phyloP scores from a whole-genome alignment of 2,113 vertebrate genomes.

The Halcyon senegalensis region DNA sequence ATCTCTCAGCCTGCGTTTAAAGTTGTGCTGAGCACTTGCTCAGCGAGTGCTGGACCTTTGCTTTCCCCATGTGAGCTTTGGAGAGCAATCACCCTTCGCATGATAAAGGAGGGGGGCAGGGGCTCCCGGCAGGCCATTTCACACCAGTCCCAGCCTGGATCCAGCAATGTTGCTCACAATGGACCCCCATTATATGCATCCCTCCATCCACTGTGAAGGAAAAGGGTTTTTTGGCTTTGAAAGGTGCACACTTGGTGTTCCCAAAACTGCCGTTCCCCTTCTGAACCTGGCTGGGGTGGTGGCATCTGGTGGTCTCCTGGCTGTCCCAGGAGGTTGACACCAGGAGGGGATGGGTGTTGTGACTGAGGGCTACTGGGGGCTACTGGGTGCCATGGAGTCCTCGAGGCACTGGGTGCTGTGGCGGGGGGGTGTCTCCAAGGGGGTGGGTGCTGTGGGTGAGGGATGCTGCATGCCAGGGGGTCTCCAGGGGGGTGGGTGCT shows the following conservation, averaged over 20 bases:
- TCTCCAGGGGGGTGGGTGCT: too few relatives aligned
- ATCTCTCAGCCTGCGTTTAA: background rate
- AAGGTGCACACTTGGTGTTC: background rate
- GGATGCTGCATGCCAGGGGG: background rate
- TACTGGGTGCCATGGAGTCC: too few relatives aligned
- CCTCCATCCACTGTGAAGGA: background rate
- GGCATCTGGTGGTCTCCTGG: background rate
- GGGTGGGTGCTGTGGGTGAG: background rate
- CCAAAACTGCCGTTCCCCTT: background rate
- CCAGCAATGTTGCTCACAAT: background rate
- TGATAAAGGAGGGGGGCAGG: background rate
- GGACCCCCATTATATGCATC: too few relatives aligned
- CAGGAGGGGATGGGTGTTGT: background rate
- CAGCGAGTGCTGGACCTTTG: background rate
- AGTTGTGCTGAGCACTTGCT: background rate
- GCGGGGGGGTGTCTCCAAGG: background rate
- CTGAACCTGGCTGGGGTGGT: background rate
- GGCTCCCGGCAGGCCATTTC: background rate
- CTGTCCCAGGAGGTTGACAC: background rate
- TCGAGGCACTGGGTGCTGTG: background rate
- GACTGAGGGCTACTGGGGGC: background rate
- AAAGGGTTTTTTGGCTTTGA: background rate
- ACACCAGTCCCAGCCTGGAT: background rate
- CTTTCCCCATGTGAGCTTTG: background rate
- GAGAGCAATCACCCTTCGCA: background rate